Conservation (phyloP, 35 echinoderm and acorn worm species). For the Antedon bifida region DNA sequence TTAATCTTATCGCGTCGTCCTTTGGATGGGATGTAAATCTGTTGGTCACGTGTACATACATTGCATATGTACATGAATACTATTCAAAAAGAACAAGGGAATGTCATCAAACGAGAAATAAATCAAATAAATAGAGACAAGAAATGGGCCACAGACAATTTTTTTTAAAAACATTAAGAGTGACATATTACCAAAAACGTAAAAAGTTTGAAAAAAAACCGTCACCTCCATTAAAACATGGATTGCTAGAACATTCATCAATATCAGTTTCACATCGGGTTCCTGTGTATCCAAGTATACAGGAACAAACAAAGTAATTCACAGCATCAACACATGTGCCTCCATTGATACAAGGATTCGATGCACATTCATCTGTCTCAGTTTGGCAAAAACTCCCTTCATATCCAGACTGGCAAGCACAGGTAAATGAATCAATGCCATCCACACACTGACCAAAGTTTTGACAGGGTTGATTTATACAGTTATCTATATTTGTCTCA, state of each 20-base stretch:
- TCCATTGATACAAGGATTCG: not conserved
- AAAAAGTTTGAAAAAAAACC: too few relatives aligned
- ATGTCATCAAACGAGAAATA: too few relatives aligned
- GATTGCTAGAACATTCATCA: slow-evolving; percentile 27
- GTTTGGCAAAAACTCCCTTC: slow-evolving; percentile 23
- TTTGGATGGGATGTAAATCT: too few relatives aligned
- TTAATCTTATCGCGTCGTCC: too few relatives aligned
- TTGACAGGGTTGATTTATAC: slow-evolving; percentile 2
- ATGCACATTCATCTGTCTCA: not conserved
- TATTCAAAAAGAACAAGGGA: too few relatives aligned
- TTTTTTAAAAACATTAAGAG: too few relatives aligned
- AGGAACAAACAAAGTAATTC: slow-evolving; percentile 20
- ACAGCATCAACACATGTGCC: not conserved
- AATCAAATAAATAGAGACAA: too few relatives aligned
- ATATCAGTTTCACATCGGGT: slow-evolving; percentile 33
- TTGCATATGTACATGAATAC: too few relatives aligned
- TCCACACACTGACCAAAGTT: slow-evolving; percentile 30
- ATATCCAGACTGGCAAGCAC: slow-evolving; percentile 46
- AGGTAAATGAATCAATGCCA: slow-evolving; percentile 18
- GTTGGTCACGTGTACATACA: too few relatives aligned
- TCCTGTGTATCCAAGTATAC: slow-evolving; percentile 12
- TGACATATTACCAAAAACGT: too few relatives aligned
- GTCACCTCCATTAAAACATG: slow-evolving; percentile 22
- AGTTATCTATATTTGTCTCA: not conserved
- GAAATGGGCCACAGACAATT: too few relatives aligned